Evolutionary conservation across 1,140 invertebrate species (phyloP).

Genomic region (Diuraphis noxia): DNA sequence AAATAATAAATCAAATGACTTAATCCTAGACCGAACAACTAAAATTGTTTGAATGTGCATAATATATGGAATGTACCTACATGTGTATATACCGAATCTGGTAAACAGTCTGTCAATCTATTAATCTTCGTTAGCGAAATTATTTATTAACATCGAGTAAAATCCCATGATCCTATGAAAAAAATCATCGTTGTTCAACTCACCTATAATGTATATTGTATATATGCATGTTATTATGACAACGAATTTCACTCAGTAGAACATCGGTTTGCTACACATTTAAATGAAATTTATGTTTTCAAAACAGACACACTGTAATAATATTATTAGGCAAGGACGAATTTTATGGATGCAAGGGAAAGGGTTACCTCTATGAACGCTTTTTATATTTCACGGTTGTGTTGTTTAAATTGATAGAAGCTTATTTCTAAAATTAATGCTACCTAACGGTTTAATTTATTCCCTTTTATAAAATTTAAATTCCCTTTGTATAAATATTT

Average conservation of each 20-base stretch:
- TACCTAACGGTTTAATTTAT: too few species aligned
- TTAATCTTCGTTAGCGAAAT: not conserved
- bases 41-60: not conserved
- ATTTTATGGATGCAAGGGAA: not conserved
- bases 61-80: not conserved
- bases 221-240: not conserved
- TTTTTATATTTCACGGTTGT: not conserved
- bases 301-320: not conserved
- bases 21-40: not conserved
- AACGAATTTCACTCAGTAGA: not conserved
- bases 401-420: not conserved
- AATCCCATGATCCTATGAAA: not conserved
- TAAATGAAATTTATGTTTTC: not conserved
- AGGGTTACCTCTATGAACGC: not conserved
- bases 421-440: not conserved
- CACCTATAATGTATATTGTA: not conserved
- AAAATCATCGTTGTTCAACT: not conserved
- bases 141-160: not conserved
- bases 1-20: not conserved
- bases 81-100: not conserved
- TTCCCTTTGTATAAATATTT: not conserved
- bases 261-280: not conserved
- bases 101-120: conserved; percentile 6
- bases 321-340: not conserved
- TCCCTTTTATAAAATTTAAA: not conserved